Conservation (phyloP, 2,888 invertebrate genomes). For the Cinara cedri region DNA sequence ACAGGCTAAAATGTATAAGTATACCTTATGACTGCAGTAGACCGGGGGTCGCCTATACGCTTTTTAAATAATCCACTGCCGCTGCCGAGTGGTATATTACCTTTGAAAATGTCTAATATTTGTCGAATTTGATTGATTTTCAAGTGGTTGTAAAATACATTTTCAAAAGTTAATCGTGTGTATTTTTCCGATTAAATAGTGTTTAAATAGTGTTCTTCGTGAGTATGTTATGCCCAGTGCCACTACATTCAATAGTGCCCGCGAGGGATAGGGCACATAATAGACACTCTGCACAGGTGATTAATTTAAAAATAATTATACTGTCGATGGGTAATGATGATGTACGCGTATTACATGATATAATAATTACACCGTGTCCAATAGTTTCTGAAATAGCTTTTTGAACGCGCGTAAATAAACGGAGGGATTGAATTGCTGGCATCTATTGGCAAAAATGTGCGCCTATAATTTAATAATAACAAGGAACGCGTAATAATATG, state of each 20-base stretch:
- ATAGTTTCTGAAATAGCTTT: slow-evolving; percentile 29
- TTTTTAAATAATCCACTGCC: background rate
- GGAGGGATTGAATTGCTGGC: background rate
- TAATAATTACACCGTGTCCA: slow-evolving; percentile 2
- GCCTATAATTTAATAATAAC: background rate
- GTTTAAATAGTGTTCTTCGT: background rate
- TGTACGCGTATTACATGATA: slow-evolving; percentile 7
- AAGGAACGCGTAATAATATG: background rate
- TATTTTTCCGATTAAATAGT: slow-evolving; percentile 10
- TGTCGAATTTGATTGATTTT: background rate
- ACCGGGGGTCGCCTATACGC: background rate
- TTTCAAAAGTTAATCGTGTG: background rate
- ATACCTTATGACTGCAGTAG: too few species aligned
- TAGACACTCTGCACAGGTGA: slow-evolving; percentile 4
- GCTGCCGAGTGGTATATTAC: too few species aligned
- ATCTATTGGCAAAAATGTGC: background rate
- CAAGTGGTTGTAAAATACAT: background rate
- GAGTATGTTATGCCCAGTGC: too few species aligned
- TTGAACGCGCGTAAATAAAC: background rate
- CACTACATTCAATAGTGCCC: background rate
- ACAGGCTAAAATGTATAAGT: too few species aligned
- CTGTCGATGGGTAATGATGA: background rate
- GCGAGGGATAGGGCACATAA: background rate
- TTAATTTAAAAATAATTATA: slow-evolving; percentile 25
- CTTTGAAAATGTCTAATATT: background rate